These are phyloP conservation scores for Rhabdomys dilectus DNA, from an alignment of 2,113 vertebrate genomes.

Conservation along the genomic window DNA sequence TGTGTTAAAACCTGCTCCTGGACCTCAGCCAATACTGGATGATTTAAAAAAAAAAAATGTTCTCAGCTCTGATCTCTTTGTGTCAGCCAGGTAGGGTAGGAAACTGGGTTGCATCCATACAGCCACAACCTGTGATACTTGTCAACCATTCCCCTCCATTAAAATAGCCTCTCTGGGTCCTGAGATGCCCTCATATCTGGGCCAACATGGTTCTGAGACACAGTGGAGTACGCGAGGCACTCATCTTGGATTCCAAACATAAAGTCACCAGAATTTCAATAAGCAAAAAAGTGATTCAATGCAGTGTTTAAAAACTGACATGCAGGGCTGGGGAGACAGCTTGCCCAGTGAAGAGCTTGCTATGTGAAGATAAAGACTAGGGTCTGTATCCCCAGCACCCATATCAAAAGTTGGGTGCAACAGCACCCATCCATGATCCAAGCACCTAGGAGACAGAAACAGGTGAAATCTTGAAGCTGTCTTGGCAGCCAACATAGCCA, in stretches of 20 bases:
- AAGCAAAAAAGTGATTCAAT: not conserved
- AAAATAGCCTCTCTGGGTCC: not conserved
- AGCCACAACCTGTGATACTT: not conserved
- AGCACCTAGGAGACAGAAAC: not conserved
- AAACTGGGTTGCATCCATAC: not conserved
- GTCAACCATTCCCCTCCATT: not conserved
- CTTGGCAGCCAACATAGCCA: not conserved
- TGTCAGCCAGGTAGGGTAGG: not conserved
- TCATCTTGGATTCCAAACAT: not conserved
- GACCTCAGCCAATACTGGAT: not conserved
- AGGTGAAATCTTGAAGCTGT: not conserved
- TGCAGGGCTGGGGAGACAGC: too few relatives aligned
- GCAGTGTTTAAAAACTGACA: not conserved
- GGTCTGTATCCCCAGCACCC: not conserved
- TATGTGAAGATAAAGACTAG: not conserved
- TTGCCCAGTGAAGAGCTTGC: not conserved
- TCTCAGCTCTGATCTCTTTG: not conserved
- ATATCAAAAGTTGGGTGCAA: not conserved
- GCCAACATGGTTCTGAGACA: not conserved
- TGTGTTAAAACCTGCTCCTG: not conserved
- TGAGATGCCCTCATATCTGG: not conserved
- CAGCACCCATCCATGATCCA: not conserved
- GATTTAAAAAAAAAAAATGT: not conserved
- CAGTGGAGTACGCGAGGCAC: not conserved
- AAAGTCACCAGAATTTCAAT: constrained; percentile 10